Evolutionary conservation across 1,140 invertebrate species (phyloP).

Genomic region (Eurosta solidaginis): DNA sequence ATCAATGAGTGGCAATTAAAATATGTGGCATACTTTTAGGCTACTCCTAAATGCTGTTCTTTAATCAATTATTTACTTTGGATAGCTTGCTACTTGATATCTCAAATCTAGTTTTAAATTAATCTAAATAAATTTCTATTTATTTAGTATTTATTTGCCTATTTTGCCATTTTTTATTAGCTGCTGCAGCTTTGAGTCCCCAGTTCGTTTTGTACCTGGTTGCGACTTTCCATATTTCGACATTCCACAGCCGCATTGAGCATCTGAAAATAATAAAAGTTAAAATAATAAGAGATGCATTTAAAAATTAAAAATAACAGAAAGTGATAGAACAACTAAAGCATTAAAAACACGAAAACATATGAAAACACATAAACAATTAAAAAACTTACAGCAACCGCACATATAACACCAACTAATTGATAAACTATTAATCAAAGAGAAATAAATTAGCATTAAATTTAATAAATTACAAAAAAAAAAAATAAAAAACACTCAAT

Average conservation of each 20-base stretch:
- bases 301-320: background rate
- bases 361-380: background rate
- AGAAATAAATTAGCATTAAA: background rate
- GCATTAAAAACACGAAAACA: background rate
- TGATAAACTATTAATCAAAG: background rate
- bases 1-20: too few relatives aligned
- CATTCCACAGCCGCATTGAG: conserved; percentile 23
- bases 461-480: background rate
- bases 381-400: background rate
- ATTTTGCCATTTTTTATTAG: conserved; percentile 20
- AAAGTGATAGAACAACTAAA: background rate
- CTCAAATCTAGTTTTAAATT: too few relatives aligned
- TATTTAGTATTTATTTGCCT: background rate
- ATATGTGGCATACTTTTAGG: too few relatives aligned
- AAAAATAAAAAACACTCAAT: background rate
- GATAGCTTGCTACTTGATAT: too few relatives aligned
- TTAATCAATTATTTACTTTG: too few relatives aligned
- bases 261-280: background rate
- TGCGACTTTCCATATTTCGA: conserved; percentile 14
- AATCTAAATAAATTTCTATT: too few relatives aligned
- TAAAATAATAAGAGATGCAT: background rate
- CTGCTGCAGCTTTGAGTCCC: conserved; percentile 19
- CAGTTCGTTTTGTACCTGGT: background rate
- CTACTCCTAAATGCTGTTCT: too few relatives aligned
- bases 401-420: background rate